A percentile compares a stretch with the other conserved stretches of the same genome.
These are phyloP conservation scores for Trachops cirrhosus DNA, from an alignment of 2,797 vertebrate species.

Conservation along the genomic window DNA sequence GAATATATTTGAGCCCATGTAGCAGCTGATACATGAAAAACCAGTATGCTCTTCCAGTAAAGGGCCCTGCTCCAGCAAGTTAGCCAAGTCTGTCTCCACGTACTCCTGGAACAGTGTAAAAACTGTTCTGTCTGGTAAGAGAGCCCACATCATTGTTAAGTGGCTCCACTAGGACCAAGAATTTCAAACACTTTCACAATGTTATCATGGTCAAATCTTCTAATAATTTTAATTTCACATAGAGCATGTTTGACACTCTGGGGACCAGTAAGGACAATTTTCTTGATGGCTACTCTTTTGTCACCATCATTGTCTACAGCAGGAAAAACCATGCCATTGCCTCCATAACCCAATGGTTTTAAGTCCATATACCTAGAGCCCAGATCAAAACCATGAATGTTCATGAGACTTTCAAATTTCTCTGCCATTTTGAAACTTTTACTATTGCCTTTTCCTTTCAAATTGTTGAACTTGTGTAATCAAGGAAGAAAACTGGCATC, in stretches of 20 bases:
- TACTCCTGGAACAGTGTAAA: constrained; percentile 99
- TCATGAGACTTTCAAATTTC: constrained; percentile 99
- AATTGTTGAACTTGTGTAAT: constrained; percentile 84
- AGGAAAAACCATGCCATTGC: constrained; percentile 98
- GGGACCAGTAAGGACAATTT: constrained; percentile 97
- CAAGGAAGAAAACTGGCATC: constrained; percentile 82
- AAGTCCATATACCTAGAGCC: constrained; percentile 99
- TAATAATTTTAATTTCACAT: constrained; percentile 99
- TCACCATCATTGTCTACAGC: constrained; percentile 98
- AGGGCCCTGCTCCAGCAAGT: constrained; percentile 95
- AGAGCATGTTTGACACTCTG: constrained; percentile 99
- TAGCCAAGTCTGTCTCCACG: constrained; percentile 98
- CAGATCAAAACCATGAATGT: constrained; percentile 99
- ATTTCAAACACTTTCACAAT: constrained; percentile 99
- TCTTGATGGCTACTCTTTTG: constrained; percentile 98
- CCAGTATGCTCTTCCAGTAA: constrained; percentile 96
- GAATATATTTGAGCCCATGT: constrained; percentile 98
- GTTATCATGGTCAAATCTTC: constrained; percentile 98
- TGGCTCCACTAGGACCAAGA: constrained; percentile 93
- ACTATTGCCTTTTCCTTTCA: constrained; percentile 78
- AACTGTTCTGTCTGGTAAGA: constrained; percentile 96
- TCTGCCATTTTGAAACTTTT: constrained; percentile 92
- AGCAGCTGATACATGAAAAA: constrained; percentile 99
- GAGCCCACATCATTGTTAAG: constrained; percentile 95
- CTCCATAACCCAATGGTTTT: constrained; percentile 97